Evolutionary conservation across 2,113 vertebrate species (phyloP), one percentile per base, ranked within the genome.

Genomic region (Morone saxatilis): DNA sequence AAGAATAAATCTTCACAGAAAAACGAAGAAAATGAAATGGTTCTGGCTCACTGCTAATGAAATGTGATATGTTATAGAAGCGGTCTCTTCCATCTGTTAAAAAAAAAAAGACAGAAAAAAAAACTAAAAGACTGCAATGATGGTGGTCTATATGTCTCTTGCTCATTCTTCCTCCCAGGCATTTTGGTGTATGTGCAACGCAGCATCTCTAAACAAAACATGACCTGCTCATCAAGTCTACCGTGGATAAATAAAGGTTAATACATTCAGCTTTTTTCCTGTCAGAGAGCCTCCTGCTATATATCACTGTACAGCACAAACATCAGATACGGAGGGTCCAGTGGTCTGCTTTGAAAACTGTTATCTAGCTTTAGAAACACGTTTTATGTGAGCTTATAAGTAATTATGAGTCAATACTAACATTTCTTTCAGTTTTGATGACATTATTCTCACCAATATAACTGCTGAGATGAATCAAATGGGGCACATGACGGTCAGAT

Each of bases 21-120:
- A 92, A 48, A 78, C 51, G 68, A 65, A 41, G 72, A 71, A 78
- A 87, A 89, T 71, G 56, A 78, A 89, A 83, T 4, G 6, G 69
- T 79, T 89, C 72, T 78, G 80, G 67, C 78, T 90, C 77, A 47
- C 71, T 80, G 86, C 85, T 92, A 88, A 93, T 92, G 88, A 91
- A 83, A 80, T 80, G 86, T 65, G 90, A 90, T 83, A 65, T 82
- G 85, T 78, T 86, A 85, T 81, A 84, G 85, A 51, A 86, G 79
- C 87, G 76, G 86, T 87, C 51, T 75, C 73, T 65, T 91, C 54
- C 74, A 80, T 85, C 80, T 83, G 71, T 53, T 69, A 13, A 76
- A 71, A 66, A 41, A 73, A 56, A 59, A 65, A 38, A 63, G 31
- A 47, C 20, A 25, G 25, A 25, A 31, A 48, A 50, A 56, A 59